Evolutionary conservation across 1,140 invertebrate species (phyloP), one percentile per base, ranked within the genome.

Genomic region (Sesamia nonagrioides): DNA sequence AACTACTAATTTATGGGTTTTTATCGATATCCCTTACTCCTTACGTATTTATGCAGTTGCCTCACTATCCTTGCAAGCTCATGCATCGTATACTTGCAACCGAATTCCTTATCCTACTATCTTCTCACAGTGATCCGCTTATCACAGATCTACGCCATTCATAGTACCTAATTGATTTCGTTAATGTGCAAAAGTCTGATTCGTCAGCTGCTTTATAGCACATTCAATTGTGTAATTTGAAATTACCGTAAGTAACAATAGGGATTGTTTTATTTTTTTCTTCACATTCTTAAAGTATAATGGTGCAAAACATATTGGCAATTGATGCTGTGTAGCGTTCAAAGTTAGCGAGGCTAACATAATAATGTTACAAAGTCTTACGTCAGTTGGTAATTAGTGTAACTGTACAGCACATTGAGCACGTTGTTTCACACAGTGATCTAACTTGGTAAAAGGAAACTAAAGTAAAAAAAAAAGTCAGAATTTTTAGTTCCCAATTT

Each of bases 1-100:
- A 27, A 27, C 27, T 27, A 27, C 27, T 27, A 27, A 27, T n/a
- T n/a, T n/a, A n/a, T n/a, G n/a, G n/a, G n/a, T n/a, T n/a, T n/a
- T n/a, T n/a, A n/a, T n/a, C n/a, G n/a, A n/a, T n/a, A n/a, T n/a
- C n/a, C n/a, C n/a, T n/a, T n/a, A n/a, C n/a, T n/a, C n/a, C n/a
- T n/a, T n/a, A n/a, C n/a, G n/a, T 27, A 27, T 27, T 18, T 15
- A 80, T 54, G 54, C 58, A 76, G 45, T 77, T 63, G 58, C 71
- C 68, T 66, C 60, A 80, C 71, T 58, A 66, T 45, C 66, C 76
- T 78, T 78, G 76, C 37, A 61, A 18, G 54, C 40, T 52, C 42
- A 54, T 66, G 61, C 61, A 45, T 1, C 13, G 58, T 50, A 15
- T 3, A 27, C 40, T 13, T 61, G 61, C 61, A 66, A 45, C 61